These are phyloP conservation scores for Aculops lycopersici DNA, from an alignment of 1,140 invertebrate species.

Conservation along the genomic window DNA sequence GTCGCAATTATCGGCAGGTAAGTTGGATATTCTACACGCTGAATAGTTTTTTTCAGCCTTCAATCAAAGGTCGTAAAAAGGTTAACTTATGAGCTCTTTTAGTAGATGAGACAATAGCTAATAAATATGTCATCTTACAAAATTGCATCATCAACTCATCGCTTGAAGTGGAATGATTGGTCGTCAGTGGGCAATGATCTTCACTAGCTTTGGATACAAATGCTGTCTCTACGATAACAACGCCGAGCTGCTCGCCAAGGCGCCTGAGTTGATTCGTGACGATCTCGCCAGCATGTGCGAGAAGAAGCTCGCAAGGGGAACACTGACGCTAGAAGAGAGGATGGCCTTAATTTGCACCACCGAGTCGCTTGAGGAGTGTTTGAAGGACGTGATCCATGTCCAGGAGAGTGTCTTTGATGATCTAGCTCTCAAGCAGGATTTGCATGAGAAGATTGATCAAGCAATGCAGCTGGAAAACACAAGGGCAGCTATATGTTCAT, in stretches of 20 bases:
- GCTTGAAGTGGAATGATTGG: slow-evolving; percentile 54
- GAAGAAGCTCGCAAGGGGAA: slow-evolving; percentile 35
- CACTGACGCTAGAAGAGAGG: slow-evolving; percentile 34
- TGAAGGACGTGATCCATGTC: slow-evolving; percentile 23
- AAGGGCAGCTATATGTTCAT: slow-evolving; percentile 32
- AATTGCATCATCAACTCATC: too few relatives aligned
- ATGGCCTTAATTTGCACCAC: slow-evolving; percentile 27
- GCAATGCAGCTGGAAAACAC: slow-evolving; percentile 24
- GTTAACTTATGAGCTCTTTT: slow-evolving; percentile 1
- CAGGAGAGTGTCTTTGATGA: slow-evolving; percentile 77
- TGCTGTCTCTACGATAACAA: slow-evolving; percentile 52
- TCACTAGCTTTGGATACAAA: slow-evolving; percentile 57
- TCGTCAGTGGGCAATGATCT: slow-evolving; percentile 74
- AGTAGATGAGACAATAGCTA: neutral
- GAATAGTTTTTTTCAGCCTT: neutral
- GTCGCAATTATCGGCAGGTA: slow-evolving; percentile 5
- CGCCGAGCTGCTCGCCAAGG: slow-evolving; percentile 29
- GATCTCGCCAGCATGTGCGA: slow-evolving; percentile 36
- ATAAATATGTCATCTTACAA: neutral
- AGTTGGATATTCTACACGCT: neutral
- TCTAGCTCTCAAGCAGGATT: slow-evolving; percentile 43
- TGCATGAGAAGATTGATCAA: slow-evolving; percentile 40
- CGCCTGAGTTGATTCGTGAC: slow-evolving; percentile 30
- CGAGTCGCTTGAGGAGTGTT: slow-evolving; percentile 14
- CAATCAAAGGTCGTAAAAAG: too few relatives aligned